phyloP scores from a whole-genome alignment of 2,113 vertebrate genomes.

The Mesocricetus auratus region DNA sequence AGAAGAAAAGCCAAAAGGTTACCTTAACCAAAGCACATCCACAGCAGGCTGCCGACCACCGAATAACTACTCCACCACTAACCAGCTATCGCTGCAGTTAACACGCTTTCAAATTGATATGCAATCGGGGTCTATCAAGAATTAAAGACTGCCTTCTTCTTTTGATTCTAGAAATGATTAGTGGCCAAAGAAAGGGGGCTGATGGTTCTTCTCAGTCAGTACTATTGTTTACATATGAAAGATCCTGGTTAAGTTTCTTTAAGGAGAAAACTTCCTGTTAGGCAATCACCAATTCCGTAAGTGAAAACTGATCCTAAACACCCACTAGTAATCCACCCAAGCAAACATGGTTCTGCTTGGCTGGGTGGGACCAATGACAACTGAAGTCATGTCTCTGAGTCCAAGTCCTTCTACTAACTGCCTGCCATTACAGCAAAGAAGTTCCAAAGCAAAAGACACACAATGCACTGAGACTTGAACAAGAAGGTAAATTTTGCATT shows the following conservation, averaged over 20 bases:
- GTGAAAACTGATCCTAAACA: not conserved
- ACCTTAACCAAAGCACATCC: not conserved
- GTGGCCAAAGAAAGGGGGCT: not conserved
- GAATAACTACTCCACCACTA: not conserved
- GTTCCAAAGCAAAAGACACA: not conserved
- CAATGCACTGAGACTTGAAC: not conserved
- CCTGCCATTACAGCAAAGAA: not conserved
- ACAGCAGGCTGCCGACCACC: not conserved
- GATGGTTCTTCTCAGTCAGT: not conserved
- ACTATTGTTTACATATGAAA: not conserved
- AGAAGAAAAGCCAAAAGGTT: constrained; percentile 62
- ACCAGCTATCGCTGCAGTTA: not conserved
- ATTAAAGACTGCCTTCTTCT: not conserved
- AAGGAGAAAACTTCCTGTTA: not conserved
- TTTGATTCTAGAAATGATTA: not conserved
- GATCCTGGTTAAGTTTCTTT: not conserved
- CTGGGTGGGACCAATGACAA: not conserved
- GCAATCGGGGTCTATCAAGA: not conserved
- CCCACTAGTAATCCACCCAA: not conserved
- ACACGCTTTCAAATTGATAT: not conserved
- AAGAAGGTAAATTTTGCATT: not conserved
- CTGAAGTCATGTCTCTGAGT: not conserved
- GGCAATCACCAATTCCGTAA: not conserved
- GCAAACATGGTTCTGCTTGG: not conserved
- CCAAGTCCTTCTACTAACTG: not conserved